Percentiles rank a stretch among this genome's conserved stretches.
Conservation (phyloP, 1,140 invertebrate species). For the Cydia amplana region DNA sequence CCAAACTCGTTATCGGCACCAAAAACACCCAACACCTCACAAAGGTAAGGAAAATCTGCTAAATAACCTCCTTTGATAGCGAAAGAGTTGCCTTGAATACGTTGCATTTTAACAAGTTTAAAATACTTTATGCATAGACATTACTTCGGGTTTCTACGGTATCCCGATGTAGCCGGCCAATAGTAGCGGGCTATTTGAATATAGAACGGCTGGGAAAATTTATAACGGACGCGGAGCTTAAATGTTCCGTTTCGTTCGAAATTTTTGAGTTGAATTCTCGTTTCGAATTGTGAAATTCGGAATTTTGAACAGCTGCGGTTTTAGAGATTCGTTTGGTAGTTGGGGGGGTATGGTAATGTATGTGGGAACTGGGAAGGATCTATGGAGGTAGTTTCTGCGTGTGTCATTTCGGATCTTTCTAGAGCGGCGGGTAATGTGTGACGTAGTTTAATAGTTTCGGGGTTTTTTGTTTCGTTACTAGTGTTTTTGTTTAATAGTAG, state of each 20-base stretch:
- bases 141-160: slow-evolving; percentile 68
- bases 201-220: slow-evolving; percentile 73
- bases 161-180: slow-evolving; percentile 71
- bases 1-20: slow-evolving; percentile 26
- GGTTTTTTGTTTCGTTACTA: neutral
- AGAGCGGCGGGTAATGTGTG: neutral
- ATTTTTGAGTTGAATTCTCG: slow-evolving; percentile 26
- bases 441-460: neutral
- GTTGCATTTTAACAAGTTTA: slow-evolving; percentile 78
- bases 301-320: slow-evolving; percentile 30
- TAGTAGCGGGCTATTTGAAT: slow-evolving; percentile 76
- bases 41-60: slow-evolving; percentile 47
- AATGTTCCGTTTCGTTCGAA: slow-evolving; percentile 48
- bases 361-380: neutral
- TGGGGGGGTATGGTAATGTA: slow-evolving; percentile 18
- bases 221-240: slow-evolving; percentile 70
- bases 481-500: neutral
- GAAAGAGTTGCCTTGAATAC: slow-evolving; percentile 53
- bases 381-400: slow-evolving; percentile 10
- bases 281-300: slow-evolving; percentile 27
- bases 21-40: slow-evolving; percentile 13
- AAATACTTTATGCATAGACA: slow-evolving; percentile 79
- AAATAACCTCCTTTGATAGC: slow-evolving; percentile 67
- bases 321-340: slow-evolving; percentile 17
- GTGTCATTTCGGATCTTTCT: neutral